phyloP scores from a whole-genome alignment of 1,140 invertebrate genomes.

The Procambarus clarkii region DNA sequence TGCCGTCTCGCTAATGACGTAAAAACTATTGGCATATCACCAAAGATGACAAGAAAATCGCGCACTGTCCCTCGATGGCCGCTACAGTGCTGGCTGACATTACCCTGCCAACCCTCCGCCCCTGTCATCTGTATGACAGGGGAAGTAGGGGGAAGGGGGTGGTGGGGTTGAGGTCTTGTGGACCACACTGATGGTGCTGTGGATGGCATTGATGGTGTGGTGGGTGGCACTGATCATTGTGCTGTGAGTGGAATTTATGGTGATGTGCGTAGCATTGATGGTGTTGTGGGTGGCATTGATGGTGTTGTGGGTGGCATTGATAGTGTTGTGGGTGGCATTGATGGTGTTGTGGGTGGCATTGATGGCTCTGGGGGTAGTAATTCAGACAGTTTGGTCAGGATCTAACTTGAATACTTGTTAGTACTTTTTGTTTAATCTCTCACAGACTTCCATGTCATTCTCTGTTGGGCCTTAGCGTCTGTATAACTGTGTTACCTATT shows the following conservation, averaged over 20 bases:
- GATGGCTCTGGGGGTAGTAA: too few relatives aligned
- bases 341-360: not conserved
- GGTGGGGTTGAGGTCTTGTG: not conserved
- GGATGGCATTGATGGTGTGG: too few relatives aligned
- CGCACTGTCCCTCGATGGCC: not conserved
- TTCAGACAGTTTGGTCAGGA: too few relatives aligned
- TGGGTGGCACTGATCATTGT: too few relatives aligned
- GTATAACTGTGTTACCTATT: too few relatives aligned
- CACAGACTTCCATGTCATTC: too few relatives aligned
- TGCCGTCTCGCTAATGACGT: slow-evolving; percentile 30
- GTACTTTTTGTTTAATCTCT: too few relatives aligned
- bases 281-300: not conserved
- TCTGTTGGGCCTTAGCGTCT: too few relatives aligned
- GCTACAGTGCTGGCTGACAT: not conserved
- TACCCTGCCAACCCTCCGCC: not conserved
- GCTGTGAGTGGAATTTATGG: not conserved
- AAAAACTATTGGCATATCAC: slow-evolving; percentile 27
- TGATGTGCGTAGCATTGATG: not conserved
- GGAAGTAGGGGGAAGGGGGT: not conserved
- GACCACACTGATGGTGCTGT: too few relatives aligned
- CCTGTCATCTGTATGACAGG: not conserved
- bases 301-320: not conserved
- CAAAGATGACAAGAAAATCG: slow-evolving; percentile 35
- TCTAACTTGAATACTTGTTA: too few relatives aligned
- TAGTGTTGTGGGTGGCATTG: not conserved